phyloP scores from a whole-genome alignment of 1,140 invertebrate species.

The Galleria mellonella region DNA sequence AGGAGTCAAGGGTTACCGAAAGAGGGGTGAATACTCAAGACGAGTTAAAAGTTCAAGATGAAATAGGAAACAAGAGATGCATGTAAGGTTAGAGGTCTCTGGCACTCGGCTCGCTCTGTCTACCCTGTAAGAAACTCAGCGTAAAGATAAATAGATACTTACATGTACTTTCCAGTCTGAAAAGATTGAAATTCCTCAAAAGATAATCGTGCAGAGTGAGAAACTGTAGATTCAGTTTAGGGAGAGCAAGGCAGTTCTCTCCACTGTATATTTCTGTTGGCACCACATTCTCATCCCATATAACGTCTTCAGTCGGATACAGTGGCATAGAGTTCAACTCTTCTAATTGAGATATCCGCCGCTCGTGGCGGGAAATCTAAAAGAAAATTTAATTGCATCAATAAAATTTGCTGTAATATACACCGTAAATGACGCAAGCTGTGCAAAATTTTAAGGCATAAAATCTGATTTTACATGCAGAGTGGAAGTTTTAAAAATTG shows the following conservation, averaged over 20 bases:
- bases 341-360: constrained; percentile 93
- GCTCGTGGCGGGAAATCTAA: constrained; percentile 90
- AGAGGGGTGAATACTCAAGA: no score
- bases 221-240: constrained; percentile 99
- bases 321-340: constrained; percentile 98
- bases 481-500: no score
- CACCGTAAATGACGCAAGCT: no score
- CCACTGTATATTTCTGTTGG: constrained; percentile 98
- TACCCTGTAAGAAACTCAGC: no score
- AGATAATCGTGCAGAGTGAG: constrained; percentile 99
- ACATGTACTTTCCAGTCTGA: constrained; percentile 98
- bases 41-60: no score
- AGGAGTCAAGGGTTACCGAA: no score
- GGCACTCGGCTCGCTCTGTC: no score
- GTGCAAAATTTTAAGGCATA: no score
- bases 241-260: constrained; percentile 95
- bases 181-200: constrained; percentile 97
- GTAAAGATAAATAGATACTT: constrained; percentile 56
- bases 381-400: constrained; percentile 7
- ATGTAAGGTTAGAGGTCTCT: no score
- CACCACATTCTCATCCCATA: constrained; percentile 99
- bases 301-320: constrained; percentile 98
- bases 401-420: no score
- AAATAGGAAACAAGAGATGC: no score
- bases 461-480: no score